Evolutionary conservation across 2,113 vertebrate species (phyloP), one percentile per base, ranked within the genome.

Genomic region (Rattus rattus): DNA sequence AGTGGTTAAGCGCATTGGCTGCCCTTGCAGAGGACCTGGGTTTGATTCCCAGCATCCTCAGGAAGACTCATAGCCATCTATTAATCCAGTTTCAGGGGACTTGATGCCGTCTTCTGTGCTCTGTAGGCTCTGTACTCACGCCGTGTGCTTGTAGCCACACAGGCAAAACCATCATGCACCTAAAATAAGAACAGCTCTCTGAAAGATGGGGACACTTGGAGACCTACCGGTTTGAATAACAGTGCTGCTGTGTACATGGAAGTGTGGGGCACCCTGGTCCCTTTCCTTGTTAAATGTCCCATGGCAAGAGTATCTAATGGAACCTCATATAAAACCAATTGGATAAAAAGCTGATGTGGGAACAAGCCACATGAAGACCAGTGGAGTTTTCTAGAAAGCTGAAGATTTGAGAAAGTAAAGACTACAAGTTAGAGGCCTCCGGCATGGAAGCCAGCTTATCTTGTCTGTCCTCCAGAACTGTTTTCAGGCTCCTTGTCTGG

Each of bases 341-440:
- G 95, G 97, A 97, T 97, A 96, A 97, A 98, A 96, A 97, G 76
- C 63, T 95, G 95, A 24, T 96, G 97, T 39, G 94, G 91, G 97
- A 97, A 95, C 61, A 93, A 83, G 93, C 76, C 85, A 91, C 33
- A 65, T 79, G 95, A 98, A 89, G 79, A 28, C 79, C 93, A 77
- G 87, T 24, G 84, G 36, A 84, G 88, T 92, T 81, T 90, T 96
- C 91, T 94, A 81, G 88, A 89, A 93, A 95, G 87, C 84, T 97
- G 90, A 97, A 96, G 96, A 97, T 77, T 76, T n/a, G 90, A 97
- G 95, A 96, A 88, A 94, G 93, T 69, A 70, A 97, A 92, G 70
- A 94, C 84, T 94, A 79, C 20, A 80, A 54, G 52, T 24, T 87
- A n/a, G 52, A 33, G 43, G 79, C 2, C 33, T 91, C 80, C 69